A percentile compares a stretch with the other conserved stretches of the same genome.
Conservation (phyloP, 2,888 invertebrate genomes). For the Volucella zonaria region DNA sequence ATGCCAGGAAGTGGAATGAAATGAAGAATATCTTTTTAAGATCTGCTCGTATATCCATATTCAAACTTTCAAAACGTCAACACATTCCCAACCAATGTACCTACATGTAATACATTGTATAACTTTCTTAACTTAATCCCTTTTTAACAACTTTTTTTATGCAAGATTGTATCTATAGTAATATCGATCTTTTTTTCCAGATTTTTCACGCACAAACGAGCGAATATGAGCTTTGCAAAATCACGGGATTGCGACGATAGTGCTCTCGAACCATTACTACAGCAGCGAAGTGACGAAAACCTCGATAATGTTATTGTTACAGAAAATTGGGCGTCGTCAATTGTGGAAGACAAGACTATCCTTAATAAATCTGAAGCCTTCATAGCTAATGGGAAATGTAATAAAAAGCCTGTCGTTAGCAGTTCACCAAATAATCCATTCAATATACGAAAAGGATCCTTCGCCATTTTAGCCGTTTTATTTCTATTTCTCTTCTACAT, state of each 20-base stretch:
- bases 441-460: conserved; percentile 61
- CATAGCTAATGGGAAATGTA: conserved; percentile 13
- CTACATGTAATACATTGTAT: too few relatives aligned
- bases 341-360: conserved; percentile 14
- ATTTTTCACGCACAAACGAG: conserved; percentile 55
- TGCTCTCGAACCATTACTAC: conserved; percentile 54
- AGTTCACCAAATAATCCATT: conserved; percentile 42
- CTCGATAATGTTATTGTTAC: conserved; percentile 2
- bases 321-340: conserved; percentile 20
- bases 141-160: too few relatives aligned
- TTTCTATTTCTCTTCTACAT: conserved; percentile 77
- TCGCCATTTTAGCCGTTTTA: conserved; percentile 73
- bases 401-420: conserved; percentile 31
- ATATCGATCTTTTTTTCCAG: conserved; percentile 1
- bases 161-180: too few relatives aligned
- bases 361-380: conserved; percentile 11
- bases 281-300: conserved; percentile 36
- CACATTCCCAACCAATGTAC: too few relatives aligned
- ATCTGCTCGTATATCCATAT: too few relatives aligned
- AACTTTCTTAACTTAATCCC: too few relatives aligned
- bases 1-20: too few relatives aligned
- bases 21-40: too few relatives aligned
- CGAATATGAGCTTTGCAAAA: conserved; percentile 58
- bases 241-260: conserved; percentile 55
- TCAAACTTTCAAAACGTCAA: too few relatives aligned